phyloP scores from a whole-genome alignment of 2,888 invertebrate species.

The Anagyrus pseudococci region DNA sequence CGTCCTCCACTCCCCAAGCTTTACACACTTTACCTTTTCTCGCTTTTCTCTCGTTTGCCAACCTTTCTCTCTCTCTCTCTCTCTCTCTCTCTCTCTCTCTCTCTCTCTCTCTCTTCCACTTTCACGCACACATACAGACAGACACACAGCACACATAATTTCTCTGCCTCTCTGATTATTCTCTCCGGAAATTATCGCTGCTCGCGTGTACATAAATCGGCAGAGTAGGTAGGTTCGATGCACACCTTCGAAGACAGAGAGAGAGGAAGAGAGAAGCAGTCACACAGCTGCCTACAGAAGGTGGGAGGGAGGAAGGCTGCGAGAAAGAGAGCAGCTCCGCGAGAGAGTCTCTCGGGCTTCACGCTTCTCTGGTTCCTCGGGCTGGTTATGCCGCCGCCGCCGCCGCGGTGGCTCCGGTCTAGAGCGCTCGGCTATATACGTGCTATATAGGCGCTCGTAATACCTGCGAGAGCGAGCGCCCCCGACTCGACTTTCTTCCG shows the following conservation, averaged over 20 bases:
- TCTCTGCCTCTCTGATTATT: neutral
- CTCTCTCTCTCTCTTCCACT: neutral
- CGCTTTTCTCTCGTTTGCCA: neutral
- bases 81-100: constrained; percentile 1
- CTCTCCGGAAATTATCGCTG: too few species aligned
- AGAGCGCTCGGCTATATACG: neutral
- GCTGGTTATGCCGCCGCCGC: neutral
- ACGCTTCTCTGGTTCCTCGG: neutral
- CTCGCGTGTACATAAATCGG: too few species aligned
- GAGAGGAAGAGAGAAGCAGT: too few species aligned
- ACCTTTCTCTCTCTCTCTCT: constrained; percentile 1
- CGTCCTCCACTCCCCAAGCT: neutral
- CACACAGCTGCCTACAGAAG: too few species aligned
- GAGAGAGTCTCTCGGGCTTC: neutral
- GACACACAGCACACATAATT: too few species aligned
- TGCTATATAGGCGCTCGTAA: too few species aligned
- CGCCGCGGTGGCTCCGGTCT: neutral
- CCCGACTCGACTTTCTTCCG: neutral
- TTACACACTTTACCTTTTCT: neutral
- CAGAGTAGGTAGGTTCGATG: too few species aligned
- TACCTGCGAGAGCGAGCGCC: too few species aligned
- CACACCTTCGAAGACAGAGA: too few species aligned
- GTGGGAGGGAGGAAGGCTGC: neutral
- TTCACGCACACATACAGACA: too few species aligned
- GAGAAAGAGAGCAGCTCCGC: neutral